Evolutionary conservation across 2,888 invertebrate genomes (phyloP).

Genomic region (Melolontha melolontha): DNA sequence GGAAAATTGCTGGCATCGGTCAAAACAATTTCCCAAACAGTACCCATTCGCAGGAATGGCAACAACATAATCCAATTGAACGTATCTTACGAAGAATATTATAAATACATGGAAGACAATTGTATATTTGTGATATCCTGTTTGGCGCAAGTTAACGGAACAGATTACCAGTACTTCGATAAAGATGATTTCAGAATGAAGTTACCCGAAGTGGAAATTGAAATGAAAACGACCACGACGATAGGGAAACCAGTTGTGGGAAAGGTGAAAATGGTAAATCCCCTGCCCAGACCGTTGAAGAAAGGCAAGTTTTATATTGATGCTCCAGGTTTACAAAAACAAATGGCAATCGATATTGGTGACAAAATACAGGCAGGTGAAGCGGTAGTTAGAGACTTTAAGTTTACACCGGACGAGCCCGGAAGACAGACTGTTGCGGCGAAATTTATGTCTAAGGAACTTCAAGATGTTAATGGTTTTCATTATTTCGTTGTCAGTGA

Average conservation of each 20-base stretch:
- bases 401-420: conserved; percentile 78
- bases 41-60: conserved; percentile 72
- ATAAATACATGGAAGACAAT: conserved; percentile 79
- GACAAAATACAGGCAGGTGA: conserved; percentile 74
- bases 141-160: conserved; percentile 79
- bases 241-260: conserved; percentile 66
- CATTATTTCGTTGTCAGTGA: conserved; percentile 73
- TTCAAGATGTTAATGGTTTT: conserved; percentile 88
- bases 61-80: conserved; percentile 74
- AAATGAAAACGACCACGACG: conserved; percentile 68
- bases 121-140: conserved; percentile 84
- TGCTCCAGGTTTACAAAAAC: conserved; percentile 79
- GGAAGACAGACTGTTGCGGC: conserved; percentile 84
- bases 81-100: conserved; percentile 81
- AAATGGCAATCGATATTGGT: conserved; percentile 74
- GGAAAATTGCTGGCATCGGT: conserved; percentile 78
- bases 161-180: conserved; percentile 83
- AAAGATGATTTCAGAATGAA: conserved; percentile 87
- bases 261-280: conserved; percentile 77
- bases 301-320: conserved; percentile 81
- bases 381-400: conserved; percentile 72
- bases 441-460: conserved; percentile 85
- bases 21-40: conserved; percentile 70
- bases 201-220: conserved; percentile 84
- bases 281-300: conserved; percentile 78